Evolutionary conservation across 2,888 invertebrate species (phyloP).

Genomic region (Fragum sueziense): DNA sequence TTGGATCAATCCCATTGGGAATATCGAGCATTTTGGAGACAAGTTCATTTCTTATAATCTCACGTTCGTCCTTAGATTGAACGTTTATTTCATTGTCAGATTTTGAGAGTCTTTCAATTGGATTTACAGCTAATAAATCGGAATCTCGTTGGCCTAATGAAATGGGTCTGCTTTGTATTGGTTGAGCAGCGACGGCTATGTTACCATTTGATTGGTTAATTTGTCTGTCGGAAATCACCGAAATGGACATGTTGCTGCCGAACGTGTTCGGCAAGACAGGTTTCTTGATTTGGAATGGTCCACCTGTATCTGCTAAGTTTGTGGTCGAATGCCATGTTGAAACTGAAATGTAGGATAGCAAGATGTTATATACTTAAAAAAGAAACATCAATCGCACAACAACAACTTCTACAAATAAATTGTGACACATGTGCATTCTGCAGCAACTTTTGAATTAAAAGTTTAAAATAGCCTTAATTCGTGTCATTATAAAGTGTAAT

Average conservation of each 20-base stretch:
- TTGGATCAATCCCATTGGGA: conserved; percentile 16
- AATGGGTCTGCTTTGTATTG: conserved; percentile 5
- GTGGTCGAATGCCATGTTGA: conserved; percentile 50
- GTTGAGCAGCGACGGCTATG: conserved; percentile 12
- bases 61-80: not conserved
- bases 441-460: too few species aligned
- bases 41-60: conserved; percentile 21
- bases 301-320: conserved; percentile 14
- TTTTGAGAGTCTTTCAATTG: not conserved
- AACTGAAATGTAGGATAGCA: conserved; percentile 44
- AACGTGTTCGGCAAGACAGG: conserved; percentile 21
- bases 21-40: conserved; percentile 5
- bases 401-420: too few species aligned
- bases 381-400: too few species aligned
- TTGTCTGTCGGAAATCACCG: conserved; percentile 39
- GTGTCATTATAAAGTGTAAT: too few species aligned
- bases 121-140: conserved; percentile 19
- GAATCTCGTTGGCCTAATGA: conserved; percentile 22
- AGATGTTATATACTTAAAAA: not conserved
- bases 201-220: conserved; percentile 29
- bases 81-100: conserved; percentile 11
- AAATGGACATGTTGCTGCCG: conserved; percentile 41
- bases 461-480: too few species aligned
- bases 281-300: conserved; percentile 25
- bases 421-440: too few species aligned